These are phyloP conservation scores for Aplysina aerophoba DNA, from an alignment of 37 sponge, comb jelly and placozoan species.

Conservation along the genomic window DNA sequence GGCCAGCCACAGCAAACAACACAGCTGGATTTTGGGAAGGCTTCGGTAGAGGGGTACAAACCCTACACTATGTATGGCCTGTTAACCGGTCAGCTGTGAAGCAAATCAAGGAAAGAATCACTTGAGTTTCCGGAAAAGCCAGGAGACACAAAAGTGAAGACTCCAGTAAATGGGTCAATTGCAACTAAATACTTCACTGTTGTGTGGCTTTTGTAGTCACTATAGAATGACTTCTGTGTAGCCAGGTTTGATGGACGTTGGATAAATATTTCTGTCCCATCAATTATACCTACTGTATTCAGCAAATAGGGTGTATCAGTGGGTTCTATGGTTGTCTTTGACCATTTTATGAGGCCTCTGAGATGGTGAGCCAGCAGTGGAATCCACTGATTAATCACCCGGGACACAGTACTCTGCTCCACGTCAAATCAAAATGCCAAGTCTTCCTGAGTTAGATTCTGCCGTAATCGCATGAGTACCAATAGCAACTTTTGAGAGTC, in stretches of 20 bases:
- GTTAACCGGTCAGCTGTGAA: not conserved
- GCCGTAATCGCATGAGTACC: constrained; percentile 31
- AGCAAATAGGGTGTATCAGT: not conserved
- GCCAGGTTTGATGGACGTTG: not conserved
- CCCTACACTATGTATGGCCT: not conserved
- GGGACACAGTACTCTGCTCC: constrained; percentile 38
- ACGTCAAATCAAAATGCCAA: constrained; percentile 25
- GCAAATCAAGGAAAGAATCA: constrained; percentile 13
- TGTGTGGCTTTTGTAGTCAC: constrained; percentile 42
- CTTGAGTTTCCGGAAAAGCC: constrained; percentile 10
- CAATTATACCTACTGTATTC: constrained; percentile 21
- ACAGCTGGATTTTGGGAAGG: constrained; percentile 37
- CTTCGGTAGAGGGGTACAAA: constrained; percentile 27
- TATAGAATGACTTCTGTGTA: constrained; percentile 17
- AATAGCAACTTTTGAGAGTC: constrained; percentile 40
- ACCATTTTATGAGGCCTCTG: constrained; percentile 23
- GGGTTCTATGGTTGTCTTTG: constrained; percentile 16
- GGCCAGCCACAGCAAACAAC: constrained; percentile 5
- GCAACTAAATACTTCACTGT: constrained; percentile 40
- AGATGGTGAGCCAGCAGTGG: constrained; percentile 32
- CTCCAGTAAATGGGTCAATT: constrained; percentile 26
- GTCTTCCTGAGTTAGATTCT: constrained; percentile 31
- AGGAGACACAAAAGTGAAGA: constrained; percentile 13
- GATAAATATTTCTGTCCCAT: constrained; percentile 9
- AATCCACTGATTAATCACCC: constrained; percentile 19